Evolutionary conservation across 1,140 invertebrate species (phyloP), one percentile per base, ranked within the genome.

Genomic region (Ostrea denselamellosa): DNA sequence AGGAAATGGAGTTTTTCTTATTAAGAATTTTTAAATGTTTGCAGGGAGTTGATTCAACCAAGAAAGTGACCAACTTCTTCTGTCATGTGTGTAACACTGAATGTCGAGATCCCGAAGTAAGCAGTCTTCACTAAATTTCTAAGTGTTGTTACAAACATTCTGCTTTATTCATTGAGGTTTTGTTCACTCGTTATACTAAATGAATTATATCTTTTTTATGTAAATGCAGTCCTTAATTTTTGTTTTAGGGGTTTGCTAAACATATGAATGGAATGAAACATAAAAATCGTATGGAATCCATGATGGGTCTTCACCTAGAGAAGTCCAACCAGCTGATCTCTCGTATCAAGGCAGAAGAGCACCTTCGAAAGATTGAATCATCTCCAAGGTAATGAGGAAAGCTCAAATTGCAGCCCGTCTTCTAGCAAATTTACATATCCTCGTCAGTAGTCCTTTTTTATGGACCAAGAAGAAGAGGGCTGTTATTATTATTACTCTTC

Each of bases 341-440:
- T 58, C 86, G 92, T 25, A 87, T 92, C 28, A 91, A 91, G 83
- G 92, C 92, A 10, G 91, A 92, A 85, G 91, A 91, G 82, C 92
- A 92, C 82, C 87, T 92, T n/a, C 58, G 91, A 9, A 90, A 90
- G 28, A 90, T 92, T 83, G 92, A 92, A 82, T 84, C 88, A 12
- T 89, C 85, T 28, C 83, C 83, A 85, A 88, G 83, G 87, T 88
- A 44, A 44, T 5, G 1, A 53, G 51, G 22, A 83, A 83, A 52
- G 12, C 44, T 22, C 17, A 4, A n/a, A 2, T 12, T n/a, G 7
- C 10, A 28, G 25, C 19, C 51, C 2, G 22, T 4, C 19, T 5
- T 83, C 0, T 14, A 17, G 19, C 8, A 28, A 83, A 28, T 83
- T 44, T 44, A 5, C 34, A 44, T 44, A 44, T 44, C 34, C 34